Evolutionary conservation across 2,797 vertebrate species (phyloP).

Genomic region (Catostomus latipinnis): DNA sequence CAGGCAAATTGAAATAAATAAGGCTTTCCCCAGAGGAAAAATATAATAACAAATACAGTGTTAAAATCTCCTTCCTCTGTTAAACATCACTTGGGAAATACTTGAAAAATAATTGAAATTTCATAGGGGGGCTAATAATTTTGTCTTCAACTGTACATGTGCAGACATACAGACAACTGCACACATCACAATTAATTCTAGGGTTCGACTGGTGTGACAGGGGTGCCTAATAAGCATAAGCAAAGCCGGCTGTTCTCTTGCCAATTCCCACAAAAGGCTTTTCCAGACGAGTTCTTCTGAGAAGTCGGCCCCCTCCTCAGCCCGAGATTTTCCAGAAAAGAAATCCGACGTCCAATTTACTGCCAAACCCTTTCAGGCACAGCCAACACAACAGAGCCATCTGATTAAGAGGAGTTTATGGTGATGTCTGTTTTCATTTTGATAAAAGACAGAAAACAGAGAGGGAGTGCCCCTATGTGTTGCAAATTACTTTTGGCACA

Average conservation of each 20-base stretch:
- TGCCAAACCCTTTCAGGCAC: constrained; percentile 78
- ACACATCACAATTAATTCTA: constrained; percentile 49
- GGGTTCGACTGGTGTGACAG: constrained; percentile 45
- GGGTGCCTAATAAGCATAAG: constrained; percentile 64
- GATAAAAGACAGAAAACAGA: constrained; percentile 58
- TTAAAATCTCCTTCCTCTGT: no score
- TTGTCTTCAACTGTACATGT: not conserved
- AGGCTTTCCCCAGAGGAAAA: no score
- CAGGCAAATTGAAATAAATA: no score
- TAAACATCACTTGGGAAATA: no score
- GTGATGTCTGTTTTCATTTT: constrained; percentile 77
- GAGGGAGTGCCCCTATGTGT: constrained; percentile 57
- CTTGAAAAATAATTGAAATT: no score
- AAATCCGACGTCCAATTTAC: constrained; percentile 78
- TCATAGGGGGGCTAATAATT: no score
- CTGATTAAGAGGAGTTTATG: constrained; percentile 74
- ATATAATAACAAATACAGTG: no score
- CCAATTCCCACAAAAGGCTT: constrained; percentile 76
- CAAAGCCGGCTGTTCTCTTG: constrained; percentile 68
- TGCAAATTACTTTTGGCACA: constrained; percentile 58
- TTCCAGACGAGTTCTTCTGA: constrained; percentile 75
- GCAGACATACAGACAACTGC: constrained; percentile 28
- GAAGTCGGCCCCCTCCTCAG: constrained; percentile 61
- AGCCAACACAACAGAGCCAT: constrained; percentile 77
- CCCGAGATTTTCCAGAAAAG: constrained; percentile 68